Base-by-base conservation (phyloP, 2,113 vertebrate species). In the Coturnix japonica region DNA sequence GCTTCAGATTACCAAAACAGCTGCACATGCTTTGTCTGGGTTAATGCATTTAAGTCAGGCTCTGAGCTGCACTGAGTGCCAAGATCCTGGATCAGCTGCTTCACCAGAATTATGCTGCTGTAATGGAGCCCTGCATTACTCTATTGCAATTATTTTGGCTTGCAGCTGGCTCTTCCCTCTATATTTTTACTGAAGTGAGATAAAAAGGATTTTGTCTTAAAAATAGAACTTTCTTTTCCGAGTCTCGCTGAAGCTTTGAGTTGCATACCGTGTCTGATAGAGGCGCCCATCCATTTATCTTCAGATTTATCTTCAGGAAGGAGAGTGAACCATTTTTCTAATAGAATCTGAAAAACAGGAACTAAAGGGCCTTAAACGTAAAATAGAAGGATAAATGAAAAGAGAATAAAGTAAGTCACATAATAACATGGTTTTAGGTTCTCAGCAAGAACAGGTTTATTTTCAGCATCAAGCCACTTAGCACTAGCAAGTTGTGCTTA, bases 121-220 rank as follows among this genome's bases (percentile, higher is more conserved):
- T 82, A 91, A 93, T 47, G 3, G 84, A 96, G 73, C 63, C 84
- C 74, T 81, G 61, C 63, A 63, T 94, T 89, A 88, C 94, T 95
- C 70, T 85, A 60, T 90, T 87, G 88, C 88, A 92, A 59, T 94
- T 93, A 96, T 93, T 95, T 95, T 93, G 95, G 94, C 90, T 91
- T 86, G 74, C 65, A 90, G 92, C 51, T 59, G 69, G 75, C 70
- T 85, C n/a, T 89, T 91, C 81, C 69, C 87, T 78, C 49, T 69
- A 25, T 81, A n/a, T 94, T 95, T 95, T 95, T 78, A 87, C 70
- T 90, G 54, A 93, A 91, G 79, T 91, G 78, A 91, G 82, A 94
- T 93, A 67, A 85, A 92, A 92, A 89, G 76, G 76, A 94, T 93
- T 96, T 95, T 88, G 53, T 93, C 82, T 94, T 95, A 81, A 81